Conservation (phyloP, 2,797 vertebrate species). For the Botia kubotai region DNA sequence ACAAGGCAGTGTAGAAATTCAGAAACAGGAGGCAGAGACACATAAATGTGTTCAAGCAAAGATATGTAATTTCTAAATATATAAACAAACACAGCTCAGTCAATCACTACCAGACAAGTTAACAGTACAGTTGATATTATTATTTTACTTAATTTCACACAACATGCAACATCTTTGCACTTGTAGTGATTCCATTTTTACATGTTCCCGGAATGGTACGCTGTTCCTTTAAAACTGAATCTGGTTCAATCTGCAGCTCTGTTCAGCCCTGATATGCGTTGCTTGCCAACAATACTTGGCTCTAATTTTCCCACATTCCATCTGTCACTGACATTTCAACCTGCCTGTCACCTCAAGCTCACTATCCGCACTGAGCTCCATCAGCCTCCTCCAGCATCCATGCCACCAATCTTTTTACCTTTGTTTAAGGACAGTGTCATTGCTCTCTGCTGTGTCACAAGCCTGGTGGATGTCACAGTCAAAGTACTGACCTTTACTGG, state of each 20-base stretch:
- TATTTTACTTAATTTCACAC: no score
- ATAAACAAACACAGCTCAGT: no score
- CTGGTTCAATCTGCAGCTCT: not conserved
- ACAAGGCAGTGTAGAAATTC: conserved; percentile 2
- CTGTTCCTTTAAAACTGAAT: not conserved
- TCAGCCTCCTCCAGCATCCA: not conserved
- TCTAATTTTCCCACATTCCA: conserved; percentile 16
- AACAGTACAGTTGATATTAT: no score
- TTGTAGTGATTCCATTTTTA: not conserved
- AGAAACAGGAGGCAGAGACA: not conserved
- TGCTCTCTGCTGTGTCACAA: not conserved
- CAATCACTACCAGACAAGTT: no score
- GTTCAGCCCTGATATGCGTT: not conserved
- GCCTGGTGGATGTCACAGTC: not conserved
- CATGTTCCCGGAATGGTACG: not conserved
- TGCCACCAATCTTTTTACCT: conserved; percentile 3
- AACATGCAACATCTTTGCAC: not conserved
- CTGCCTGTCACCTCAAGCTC: conserved; percentile 19
- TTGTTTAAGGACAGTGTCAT: conserved; percentile 6
- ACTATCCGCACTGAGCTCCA: not conserved
- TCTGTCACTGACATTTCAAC: conserved; percentile 34
- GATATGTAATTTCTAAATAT: not conserved
- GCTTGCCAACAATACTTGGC: not conserved
- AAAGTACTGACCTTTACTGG: not conserved
- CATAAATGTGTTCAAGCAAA: not conserved